Conservation (phyloP, 2,797 vertebrate genomes). For the Spizella passerina region DNA sequence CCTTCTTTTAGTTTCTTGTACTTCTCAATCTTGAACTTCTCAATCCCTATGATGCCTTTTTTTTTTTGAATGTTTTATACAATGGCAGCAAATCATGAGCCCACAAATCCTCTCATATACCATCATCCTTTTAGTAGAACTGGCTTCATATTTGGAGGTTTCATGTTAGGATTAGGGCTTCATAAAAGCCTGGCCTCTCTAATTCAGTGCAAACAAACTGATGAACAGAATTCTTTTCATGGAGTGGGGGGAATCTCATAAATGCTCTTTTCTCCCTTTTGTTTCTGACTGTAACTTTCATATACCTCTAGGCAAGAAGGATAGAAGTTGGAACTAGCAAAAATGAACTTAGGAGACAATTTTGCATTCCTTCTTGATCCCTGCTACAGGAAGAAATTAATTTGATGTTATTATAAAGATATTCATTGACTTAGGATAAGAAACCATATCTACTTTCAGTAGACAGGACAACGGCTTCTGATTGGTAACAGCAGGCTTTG, state of each 20-base stretch:
- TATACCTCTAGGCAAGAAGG: not conserved
- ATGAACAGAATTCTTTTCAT: not conserved
- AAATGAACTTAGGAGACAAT: not conserved
- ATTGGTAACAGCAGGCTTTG: not conserved
- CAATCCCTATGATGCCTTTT: not conserved
- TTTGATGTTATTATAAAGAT: not conserved
- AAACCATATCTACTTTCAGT: not conserved
- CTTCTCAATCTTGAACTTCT: not conserved
- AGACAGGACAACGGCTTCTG: not conserved
- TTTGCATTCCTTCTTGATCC: not conserved
- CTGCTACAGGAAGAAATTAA: not conserved
- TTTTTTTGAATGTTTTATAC: not conserved
- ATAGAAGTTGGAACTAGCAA: not conserved
- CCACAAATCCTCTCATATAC: not conserved
- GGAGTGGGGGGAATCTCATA: not conserved
- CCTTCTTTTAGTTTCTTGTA: not conserved
- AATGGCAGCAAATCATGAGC: not conserved
- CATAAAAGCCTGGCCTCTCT: not conserved
- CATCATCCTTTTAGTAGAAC: not conserved
- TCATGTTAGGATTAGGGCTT: not conserved
- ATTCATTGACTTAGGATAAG: not conserved
- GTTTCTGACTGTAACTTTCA: not conserved
- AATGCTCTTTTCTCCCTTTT: not conserved
- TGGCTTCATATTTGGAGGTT: not conserved
- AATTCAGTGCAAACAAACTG: not conserved